phyloP scores from a whole-genome alignment of 2,888 invertebrate genomes.

The Caenorhabditis sp. region DNA sequence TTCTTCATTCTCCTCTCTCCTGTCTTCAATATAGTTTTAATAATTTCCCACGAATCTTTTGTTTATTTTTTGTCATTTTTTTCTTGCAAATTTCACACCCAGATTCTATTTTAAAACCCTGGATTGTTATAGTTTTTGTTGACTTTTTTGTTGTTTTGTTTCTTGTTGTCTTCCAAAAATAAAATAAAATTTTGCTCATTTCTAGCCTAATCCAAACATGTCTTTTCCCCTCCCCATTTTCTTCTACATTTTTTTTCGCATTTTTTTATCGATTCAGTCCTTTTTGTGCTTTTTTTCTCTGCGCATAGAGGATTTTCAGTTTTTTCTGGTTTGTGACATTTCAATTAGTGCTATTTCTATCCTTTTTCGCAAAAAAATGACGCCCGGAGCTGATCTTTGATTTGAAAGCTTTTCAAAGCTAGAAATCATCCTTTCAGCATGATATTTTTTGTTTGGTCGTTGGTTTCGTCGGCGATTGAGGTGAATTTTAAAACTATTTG shows the following conservation, averaged over 20 bases:
- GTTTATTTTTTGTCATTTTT: too few relatives aligned
- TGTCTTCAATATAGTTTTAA: too few relatives aligned
- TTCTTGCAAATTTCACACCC: constrained; percentile 8
- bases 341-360: constrained; percentile 5
- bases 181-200: constrained; percentile 27
- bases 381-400: neutral
- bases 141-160: constrained; percentile 16
- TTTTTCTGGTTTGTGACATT: constrained; percentile 8
- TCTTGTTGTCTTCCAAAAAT: constrained; percentile 2
- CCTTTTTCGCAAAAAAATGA: neutral
- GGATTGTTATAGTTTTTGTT: constrained; percentile 1
- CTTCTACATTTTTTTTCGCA: constrained; percentile 1
- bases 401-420: too few relatives aligned
- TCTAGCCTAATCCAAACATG: constrained; percentile 26
- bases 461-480: constrained; percentile 56
- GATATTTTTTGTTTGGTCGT: constrained; percentile 67
- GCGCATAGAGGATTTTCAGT: constrained; percentile 19
- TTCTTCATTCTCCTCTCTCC: too few relatives aligned
- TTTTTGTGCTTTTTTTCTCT: constrained; percentile 15
- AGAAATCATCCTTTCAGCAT: constrained; percentile 19
- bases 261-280: constrained; percentile 14
- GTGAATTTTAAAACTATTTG: too few relatives aligned
- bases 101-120: constrained; percentile 19
- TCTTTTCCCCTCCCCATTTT: neutral
- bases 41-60: too few relatives aligned